Percentiles rank a stretch among this genome's conserved stretches.
Conservation (phyloP, 2,888 invertebrate genomes). For the Drosophila pegasa region DNA sequence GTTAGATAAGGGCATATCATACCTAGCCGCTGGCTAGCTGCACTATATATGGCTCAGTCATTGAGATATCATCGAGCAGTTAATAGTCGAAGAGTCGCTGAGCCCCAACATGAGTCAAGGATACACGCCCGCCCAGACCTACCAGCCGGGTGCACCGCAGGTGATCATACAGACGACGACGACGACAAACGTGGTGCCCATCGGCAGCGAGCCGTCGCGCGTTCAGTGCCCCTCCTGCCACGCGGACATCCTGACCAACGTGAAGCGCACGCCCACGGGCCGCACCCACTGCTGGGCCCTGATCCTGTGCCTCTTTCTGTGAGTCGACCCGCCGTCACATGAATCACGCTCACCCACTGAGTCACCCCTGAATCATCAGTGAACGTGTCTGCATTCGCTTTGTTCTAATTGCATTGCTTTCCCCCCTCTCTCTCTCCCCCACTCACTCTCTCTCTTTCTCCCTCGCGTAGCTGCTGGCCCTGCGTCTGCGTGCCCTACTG, state of each 20-base stretch:
- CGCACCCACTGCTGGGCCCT: constrained; percentile 64
- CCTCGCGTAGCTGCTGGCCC: constrained; percentile 65
- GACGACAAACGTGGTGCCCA: constrained; percentile 44
- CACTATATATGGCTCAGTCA: constrained; percentile 34
- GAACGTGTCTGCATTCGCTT: not conserved
- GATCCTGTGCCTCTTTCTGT: constrained; percentile 68
- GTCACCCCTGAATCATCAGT: constrained; percentile 34
- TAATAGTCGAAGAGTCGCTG: not conserved
- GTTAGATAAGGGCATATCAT: constrained; percentile 34
- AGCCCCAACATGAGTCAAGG: constrained; percentile 34
- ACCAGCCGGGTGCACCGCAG: constrained; percentile 46
- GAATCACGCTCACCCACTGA: not conserved
- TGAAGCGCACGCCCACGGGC: constrained; percentile 53
- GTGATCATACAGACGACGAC: constrained; percentile 55
- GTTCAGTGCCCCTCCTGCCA: constrained; percentile 68
- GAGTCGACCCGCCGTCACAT: constrained; percentile 26
- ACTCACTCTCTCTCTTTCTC: not conserved
- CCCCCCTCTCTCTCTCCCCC: not conserved
- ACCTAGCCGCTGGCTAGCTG: constrained; percentile 13
- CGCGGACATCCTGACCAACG: constrained; percentile 54
- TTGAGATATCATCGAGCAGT: constrained; percentile 6
- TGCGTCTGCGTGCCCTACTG: constrained; percentile 74
- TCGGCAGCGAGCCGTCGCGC: constrained; percentile 54
- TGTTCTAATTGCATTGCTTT: not conserved
- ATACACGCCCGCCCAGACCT: constrained; percentile 59